Base-by-base conservation (phyloP, 2,797 vertebrate genomes). In the Anabacerthia variegaticeps region DNA sequence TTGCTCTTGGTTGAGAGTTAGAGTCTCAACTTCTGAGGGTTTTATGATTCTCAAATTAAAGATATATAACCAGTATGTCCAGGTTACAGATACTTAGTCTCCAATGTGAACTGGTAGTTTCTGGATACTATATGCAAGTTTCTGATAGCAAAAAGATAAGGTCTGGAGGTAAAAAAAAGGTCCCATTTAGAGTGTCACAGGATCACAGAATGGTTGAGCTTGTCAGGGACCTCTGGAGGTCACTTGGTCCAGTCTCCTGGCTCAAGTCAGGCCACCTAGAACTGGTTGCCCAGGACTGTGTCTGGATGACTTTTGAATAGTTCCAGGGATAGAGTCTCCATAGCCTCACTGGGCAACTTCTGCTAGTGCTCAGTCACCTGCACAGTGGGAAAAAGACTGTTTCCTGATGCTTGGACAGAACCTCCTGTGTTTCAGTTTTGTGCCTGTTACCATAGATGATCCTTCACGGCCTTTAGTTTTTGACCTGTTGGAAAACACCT, bases 91-190 rank as follows among this genome's bases (percentile, higher is more conserved):
- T 76, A 34, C 26, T 85, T 24, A 30, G 43, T 80, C 32, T 62
- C 36, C 54, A 36, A 58, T 86, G 43, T 84, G 71, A 74, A n/a
- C 27, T 63, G 30, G 9, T 54, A 24, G 26, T 39, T 80, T 95
- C 73, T 56, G 28, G 37, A 54, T 62, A 46, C 6, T 49, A 0
- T 41, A 4, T 2, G 0, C n/a, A n/a, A 24, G 26, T 39, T 80
- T 95, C 73, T 56, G 28, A 34, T 91, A 37, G 54, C 65, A 49
- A 80, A 56, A 39, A 6, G 13, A 4, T 20, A 44, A 30, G 32
- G 12, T 62, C 39, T 63, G 27, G 20, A 67, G 27, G 69, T 37
- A 41, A 71, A 62, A 81, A 62, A 85, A 68, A 84, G 22, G 7
- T 63, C 39, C 19, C 7, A 9, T 78, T 74, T 87, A 71, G 22